Evolutionary conservation across 2,888 invertebrate genomes (phyloP), one percentile per base, ranked within the genome.

Genomic region (Dorcus parallelipipedus): DNA sequence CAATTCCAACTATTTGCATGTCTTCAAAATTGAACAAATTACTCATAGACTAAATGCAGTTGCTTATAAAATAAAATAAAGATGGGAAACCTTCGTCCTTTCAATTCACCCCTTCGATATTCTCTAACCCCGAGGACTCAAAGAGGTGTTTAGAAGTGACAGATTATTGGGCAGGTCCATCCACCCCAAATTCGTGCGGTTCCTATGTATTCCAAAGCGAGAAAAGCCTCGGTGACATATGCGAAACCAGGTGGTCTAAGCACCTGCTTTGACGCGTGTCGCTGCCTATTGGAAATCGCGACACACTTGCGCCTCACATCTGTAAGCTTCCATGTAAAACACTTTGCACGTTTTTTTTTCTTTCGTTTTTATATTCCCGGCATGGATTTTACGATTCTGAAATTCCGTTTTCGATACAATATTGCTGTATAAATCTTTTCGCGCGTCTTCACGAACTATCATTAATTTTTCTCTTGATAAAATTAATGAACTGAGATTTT

Each of bases 221-320:
- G 58, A 33, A 38, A 49, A 51, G 54, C 56, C 60, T 60, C 57
- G 61, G 67, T 65, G 65, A 64, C 67, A 67, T 66, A 66, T 67
- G 67, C 66, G 62, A 60, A 65, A 38, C 67, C 68, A 68, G 68
- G 68, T 68, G 68, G 66, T 65, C 66, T 59, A 59, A 60, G 56
- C 68, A 67, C 64, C 67, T 66, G 67, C 65, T 61, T 62, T 64
- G 68, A 65, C 68, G 68, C 65, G 67, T 68, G 68, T 60, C 66
- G 41, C 45, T 23, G 49, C 41, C 47, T 40, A 51, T 56, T 45
- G 56, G 51, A 56, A 56, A 56, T 56, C 38, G 51, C 56, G 39
- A 56, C 51, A 56, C 56, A 51, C 51, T 50, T 50, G 40, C 56
- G 52, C 47, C 52, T 52, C 52, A 52, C 40, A 40, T 52, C 50